Percentiles rank a stretch among this genome's conserved stretches.
Evolutionary conservation across 2,113 vertebrate species (phyloP).

Genomic region (Myotis davidii): DNA sequence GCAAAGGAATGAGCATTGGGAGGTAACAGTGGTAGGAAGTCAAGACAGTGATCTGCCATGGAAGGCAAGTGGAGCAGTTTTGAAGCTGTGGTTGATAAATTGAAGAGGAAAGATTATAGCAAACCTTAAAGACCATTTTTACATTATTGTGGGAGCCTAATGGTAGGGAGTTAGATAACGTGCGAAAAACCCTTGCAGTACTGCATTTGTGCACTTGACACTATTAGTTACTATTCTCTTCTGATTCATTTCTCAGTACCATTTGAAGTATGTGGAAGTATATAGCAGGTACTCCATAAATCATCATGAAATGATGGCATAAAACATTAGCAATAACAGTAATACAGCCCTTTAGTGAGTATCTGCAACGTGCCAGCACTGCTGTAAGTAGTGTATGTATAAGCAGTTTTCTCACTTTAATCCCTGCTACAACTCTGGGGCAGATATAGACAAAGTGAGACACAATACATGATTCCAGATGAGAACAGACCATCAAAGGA

Average conservation of each 20-base stretch:
- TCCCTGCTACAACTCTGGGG: neutral
- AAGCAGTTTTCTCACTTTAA: neutral
- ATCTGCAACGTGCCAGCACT: accelerated
- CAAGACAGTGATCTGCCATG: neutral
- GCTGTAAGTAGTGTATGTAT: neutral
- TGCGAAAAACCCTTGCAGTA: neutral
- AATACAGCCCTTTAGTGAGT: neutral
- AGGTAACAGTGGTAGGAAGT: neutral
- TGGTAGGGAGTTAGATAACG: neutral
- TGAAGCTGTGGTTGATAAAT: neutral
- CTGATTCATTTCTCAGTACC: neutral
- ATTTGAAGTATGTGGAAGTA: too few relatives aligned
- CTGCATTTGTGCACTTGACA: neutral
- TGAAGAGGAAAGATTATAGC: neutral
- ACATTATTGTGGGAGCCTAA: neutral
- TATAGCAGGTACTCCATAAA: neutral
- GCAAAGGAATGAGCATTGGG: neutral
- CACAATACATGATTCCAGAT: neutral
- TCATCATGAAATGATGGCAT: neutral
- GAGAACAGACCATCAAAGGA: neutral
- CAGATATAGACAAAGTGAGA: neutral
- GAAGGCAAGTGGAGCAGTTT: neutral
- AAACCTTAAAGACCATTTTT: neutral
- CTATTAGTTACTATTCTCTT: neutral
- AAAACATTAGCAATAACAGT: neutral